These are phyloP conservation scores for Taenioides sp. DNA, from an alignment of 2,797 vertebrate genomes.

Conservation along the genomic window DNA sequence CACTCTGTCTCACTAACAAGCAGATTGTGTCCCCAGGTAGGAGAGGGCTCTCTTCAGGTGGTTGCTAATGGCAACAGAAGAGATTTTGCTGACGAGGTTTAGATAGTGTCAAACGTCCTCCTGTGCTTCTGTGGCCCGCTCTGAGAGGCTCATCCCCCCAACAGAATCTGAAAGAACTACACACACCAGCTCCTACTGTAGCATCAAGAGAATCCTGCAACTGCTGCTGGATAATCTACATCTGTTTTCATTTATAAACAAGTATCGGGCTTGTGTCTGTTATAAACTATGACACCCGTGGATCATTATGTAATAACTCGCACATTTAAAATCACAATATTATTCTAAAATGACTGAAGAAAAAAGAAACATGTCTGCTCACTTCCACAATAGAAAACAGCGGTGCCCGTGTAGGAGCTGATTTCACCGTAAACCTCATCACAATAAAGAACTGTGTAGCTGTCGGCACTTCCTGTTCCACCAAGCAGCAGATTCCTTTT, in stretches of 20 bases:
- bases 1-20: constrained; percentile 62
- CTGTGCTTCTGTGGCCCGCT: constrained; percentile 27
- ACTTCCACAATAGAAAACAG: too few relatives aligned
- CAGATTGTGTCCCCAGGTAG: constrained; percentile 54
- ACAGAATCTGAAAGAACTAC: constrained; percentile 1
- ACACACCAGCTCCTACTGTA: neutral
- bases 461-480: too few relatives aligned
- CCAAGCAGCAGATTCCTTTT: too few relatives aligned
- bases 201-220: neutral
- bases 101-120: constrained; percentile 44
- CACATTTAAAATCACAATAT: too few relatives aligned
- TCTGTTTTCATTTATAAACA: neutral
- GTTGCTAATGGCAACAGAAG: constrained; percentile 67
- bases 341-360: too few relatives aligned
- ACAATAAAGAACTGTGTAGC: too few relatives aligned
- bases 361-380: too few relatives aligned
- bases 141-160: constrained; percentile 10
- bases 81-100: constrained; percentile 61
- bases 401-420: too few relatives aligned
- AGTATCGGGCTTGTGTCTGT: too few relatives aligned
- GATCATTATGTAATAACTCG: too few relatives aligned
- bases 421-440: too few relatives aligned
- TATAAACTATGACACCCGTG: too few relatives aligned
- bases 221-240: neutral
- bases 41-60: constrained; percentile 48